Evolutionary conservation across 2,797 vertebrate genomes (phyloP).

Genomic region (Emys orbicularis): DNA sequence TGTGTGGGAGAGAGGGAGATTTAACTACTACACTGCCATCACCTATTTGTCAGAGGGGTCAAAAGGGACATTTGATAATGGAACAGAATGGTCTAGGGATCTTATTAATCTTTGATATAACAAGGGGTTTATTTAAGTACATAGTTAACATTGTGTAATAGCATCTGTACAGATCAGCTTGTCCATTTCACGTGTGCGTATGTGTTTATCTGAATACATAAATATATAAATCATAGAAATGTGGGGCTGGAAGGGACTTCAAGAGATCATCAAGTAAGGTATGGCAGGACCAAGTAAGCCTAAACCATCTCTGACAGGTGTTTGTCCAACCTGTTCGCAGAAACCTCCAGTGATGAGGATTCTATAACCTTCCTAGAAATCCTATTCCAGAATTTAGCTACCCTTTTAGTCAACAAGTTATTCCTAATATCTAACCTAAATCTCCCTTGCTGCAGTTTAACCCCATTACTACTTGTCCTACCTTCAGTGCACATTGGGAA

Average conservation of each 20-base stretch:
- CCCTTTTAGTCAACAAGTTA: not conserved
- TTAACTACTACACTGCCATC: not conserved
- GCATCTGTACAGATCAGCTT: not conserved
- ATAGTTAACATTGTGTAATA: not conserved
- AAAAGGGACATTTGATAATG: not conserved
- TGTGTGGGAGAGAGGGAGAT: not conserved
- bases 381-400: not conserved
- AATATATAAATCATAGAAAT: too few relatives aligned
- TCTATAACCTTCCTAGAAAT: too few relatives aligned
- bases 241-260: too few relatives aligned
- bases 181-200: not conserved
- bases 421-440: not conserved
- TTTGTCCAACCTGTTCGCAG: too few relatives aligned
- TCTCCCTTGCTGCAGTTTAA: not conserved
- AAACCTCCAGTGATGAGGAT: too few relatives aligned
- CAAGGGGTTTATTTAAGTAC: not conserved
- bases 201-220: fast-evolving
- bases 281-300: too few relatives aligned
- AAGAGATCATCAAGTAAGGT: too few relatives aligned
- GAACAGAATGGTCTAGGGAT: not conserved
- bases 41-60: not conserved
- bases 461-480: not conserved
- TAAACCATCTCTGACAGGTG: too few relatives aligned
- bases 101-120: not conserved
- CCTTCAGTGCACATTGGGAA: not conserved